A percentile compares a stretch with the other conserved stretches of the same genome.
Evolutionary conservation across 2,113 vertebrate species (phyloP).

Genomic region (Lophura nycthemera): DNA sequence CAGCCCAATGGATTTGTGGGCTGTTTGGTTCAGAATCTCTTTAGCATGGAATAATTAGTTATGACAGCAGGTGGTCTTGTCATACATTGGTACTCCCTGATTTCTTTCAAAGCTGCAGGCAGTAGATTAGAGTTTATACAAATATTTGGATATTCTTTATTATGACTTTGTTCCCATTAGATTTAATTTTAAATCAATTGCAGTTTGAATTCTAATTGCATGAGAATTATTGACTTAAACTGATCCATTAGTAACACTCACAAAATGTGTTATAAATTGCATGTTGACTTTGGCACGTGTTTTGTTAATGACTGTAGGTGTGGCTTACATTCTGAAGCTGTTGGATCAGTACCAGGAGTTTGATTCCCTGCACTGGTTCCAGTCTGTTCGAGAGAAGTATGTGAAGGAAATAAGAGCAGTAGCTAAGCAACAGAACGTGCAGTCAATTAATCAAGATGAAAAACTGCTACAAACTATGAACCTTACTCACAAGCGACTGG

Average conservation of each 20-base stretch:
- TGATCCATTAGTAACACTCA: not conserved
- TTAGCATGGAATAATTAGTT: not conserved
- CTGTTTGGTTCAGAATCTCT: not conserved
- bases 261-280: not conserved
- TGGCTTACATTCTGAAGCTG: conserved; percentile 98
- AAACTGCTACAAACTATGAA: conserved; percentile 98
- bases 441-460: conserved; percentile 91
- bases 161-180: not conserved
- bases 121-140: not conserved
- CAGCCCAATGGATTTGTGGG: not conserved
- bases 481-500: conserved; percentile 96
- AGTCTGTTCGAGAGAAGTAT: conserved; percentile 96
- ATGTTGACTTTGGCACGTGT: not conserved
- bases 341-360: conserved; percentile 98
- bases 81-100: not conserved
- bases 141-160: not conserved
- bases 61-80: not conserved
- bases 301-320: conserved; percentile 81
- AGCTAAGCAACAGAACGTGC: conserved; percentile 93
- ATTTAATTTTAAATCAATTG: not conserved
- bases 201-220: not conserved
- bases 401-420: conserved; percentile 92
- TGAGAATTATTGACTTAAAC: not conserved
- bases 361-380: conserved; percentile 99
- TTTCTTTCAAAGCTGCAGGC: not conserved